Percentiles rank a stretch among this genome's conserved stretches.
Conservation (phyloP, 2,113 vertebrate genomes). For the Oceanites oceanicus region DNA sequence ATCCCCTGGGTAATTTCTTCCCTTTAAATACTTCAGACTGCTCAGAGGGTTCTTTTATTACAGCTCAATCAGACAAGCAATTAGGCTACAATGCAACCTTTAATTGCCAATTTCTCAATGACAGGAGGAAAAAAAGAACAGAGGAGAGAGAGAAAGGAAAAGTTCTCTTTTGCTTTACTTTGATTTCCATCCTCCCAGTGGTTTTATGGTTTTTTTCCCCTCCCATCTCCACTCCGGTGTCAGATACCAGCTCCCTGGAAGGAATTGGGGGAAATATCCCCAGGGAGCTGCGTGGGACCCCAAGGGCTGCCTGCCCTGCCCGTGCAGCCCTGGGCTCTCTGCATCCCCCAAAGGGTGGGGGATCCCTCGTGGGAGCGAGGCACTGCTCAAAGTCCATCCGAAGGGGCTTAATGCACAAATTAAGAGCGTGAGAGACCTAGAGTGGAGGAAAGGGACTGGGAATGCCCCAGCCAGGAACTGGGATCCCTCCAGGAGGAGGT, state of each 20-base stretch:
- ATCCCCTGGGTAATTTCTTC: not conserved
- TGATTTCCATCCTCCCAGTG: not conserved
- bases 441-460: not conserved
- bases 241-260: not conserved
- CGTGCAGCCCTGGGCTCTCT: not conserved
- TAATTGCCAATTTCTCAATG: not conserved
- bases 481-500: not conserved
- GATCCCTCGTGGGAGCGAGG: rapidly evolving
- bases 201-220: not conserved
- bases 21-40: not conserved
- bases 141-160: not conserved
- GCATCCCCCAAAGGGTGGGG: not conserved
- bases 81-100: not conserved
- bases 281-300: not conserved
- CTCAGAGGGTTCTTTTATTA: not conserved
- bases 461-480: not conserved
- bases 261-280: not conserved
- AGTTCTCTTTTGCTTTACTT: not conserved
- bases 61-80: not conserved
- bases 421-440: rapidly evolving
- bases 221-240: not conserved
- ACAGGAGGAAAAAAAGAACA: not conserved
- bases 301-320: not conserved
- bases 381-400: rapidly evolving
- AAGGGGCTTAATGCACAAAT: no score